Evolutionary conservation across 2,797 vertebrate genomes (phyloP).

Genomic region (Esox masquinongy): DNA sequence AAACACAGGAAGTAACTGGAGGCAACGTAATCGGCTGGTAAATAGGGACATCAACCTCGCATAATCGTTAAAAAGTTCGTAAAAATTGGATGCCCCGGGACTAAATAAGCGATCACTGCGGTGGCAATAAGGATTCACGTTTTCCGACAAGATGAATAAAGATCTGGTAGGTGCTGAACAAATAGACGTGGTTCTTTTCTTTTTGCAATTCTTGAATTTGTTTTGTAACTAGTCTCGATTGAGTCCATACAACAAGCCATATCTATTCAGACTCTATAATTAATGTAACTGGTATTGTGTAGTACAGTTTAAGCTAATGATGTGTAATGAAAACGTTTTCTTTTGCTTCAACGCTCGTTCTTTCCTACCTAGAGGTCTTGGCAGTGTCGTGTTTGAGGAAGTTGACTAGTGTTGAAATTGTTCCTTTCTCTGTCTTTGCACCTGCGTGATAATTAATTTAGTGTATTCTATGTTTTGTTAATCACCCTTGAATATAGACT

Average conservation of each 20-base stretch:
- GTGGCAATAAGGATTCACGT: not conserved
- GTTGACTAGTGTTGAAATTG: not conserved
- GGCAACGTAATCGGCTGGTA: constrained; percentile 25
- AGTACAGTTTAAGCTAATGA: not conserved
- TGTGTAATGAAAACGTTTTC: not conserved
- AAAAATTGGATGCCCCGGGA: constrained; percentile 4
- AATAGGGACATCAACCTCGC: constrained; percentile 10
- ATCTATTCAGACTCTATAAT: not conserved
- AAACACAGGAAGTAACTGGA: constrained; percentile 70
- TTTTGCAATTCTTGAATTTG: not conserved
- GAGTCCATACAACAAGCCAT: not conserved
- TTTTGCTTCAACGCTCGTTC: not conserved
- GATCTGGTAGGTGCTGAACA: constrained; percentile 61
- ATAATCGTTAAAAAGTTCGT: not conserved
- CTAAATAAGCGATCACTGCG: not conserved
- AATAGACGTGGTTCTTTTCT: not conserved
- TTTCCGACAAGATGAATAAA: constrained; percentile 52
- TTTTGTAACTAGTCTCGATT: not conserved
- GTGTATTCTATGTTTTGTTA: not conserved
- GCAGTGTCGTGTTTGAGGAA: not conserved
- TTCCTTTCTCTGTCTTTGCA: not conserved
- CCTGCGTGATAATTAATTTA: not conserved
- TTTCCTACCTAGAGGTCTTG: not conserved
- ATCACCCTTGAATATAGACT: not conserved
- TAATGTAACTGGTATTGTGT: not conserved